Conservation (phyloP, 1,140 invertebrate species). For the Physella acuta region DNA sequence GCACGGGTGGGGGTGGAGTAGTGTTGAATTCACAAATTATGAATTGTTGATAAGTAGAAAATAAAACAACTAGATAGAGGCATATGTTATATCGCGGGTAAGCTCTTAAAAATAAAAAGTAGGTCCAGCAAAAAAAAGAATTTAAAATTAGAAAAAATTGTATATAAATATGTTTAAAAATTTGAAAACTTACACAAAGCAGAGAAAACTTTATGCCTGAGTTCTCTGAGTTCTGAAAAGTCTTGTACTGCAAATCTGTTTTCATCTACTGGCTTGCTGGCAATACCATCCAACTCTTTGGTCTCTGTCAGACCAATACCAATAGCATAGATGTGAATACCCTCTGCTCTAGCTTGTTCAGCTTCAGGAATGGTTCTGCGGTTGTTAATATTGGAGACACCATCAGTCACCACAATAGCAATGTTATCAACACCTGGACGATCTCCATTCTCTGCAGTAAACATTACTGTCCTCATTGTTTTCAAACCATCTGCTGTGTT, state of each 20-base stretch:
- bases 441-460: constrained; percentile 43
- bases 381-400: constrained; percentile 30
- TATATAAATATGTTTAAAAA: neutral
- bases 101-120: no score
- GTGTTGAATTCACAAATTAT: no score
- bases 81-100: no score
- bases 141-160: neutral
- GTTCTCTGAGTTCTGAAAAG: constrained; percentile 39
- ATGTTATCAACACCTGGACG: constrained; percentile 41
- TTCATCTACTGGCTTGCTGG: constrained; percentile 30
- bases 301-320: constrained; percentile 41
- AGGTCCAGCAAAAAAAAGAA: neutral
- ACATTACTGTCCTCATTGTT: constrained; percentile 43
- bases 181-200: constrained; percentile 38
- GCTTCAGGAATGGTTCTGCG: constrained; percentile 46
- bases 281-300: constrained; percentile 39
- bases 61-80: no score
- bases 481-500: constrained; percentile 46
- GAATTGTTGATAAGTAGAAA: no score
- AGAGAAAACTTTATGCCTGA: constrained; percentile 40
- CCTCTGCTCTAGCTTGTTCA: constrained; percentile 27
- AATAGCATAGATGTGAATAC: constrained; percentile 47
- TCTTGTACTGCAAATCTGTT: constrained; percentile 36
- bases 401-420: constrained; percentile 28
- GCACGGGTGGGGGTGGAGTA: no score